Base-by-base conservation (phyloP, 1,140 invertebrate genomes). In the Gonatopus flavifemur region DNA sequence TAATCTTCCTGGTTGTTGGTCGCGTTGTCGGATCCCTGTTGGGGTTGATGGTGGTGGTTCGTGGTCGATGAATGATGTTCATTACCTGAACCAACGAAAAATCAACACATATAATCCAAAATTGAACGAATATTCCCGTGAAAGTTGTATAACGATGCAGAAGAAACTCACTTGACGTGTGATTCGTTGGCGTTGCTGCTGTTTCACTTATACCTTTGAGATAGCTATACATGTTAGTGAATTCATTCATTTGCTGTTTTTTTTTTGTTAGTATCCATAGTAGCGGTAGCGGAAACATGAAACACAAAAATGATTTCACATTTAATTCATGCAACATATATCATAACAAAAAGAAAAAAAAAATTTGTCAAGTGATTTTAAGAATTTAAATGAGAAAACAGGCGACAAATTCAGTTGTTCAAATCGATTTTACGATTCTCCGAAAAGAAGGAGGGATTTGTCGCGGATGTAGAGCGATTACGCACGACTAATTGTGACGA, bases 221-320 rank as follows among this genome's bases (percentile, higher is more conserved):
- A 70, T 89, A 90, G 63, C 86, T 87, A 64, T 91, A 91, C 81
- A 90, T 88, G 66, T 86, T 90, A 19, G 86, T 86, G 57, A 90
- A 86, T 69, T 92, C 88, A 69, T 89, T 90, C 82, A 85, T 85
- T 81, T 86, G 80, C 80, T 81, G 69, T 38, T 53, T 20, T 52
- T 24, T n/a, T n/a, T n/a, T n/a, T n/a, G n/a, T n/a, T n/a, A n/a
- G n/a, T n/a, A n/a, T n/a, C n/a, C n/a, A n/a, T n/a, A n/a, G n/a
- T n/a, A n/a, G n/a, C n/a, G n/a, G n/a, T n/a, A n/a, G n/a, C 48
- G 54, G 48, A 54, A 57, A 60, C 61, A 66, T 63, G 57, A 57
- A 64, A 62, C 33, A 31, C 44, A 66, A 37, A 56, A 16, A 39
- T 21, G 30, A 58, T 20, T 22, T 37, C 28, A 49, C 32, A 20